Evolutionary conservation across 2,797 vertebrate genomes (phyloP).

Genomic region (Myiotriccus ornatus): DNA sequence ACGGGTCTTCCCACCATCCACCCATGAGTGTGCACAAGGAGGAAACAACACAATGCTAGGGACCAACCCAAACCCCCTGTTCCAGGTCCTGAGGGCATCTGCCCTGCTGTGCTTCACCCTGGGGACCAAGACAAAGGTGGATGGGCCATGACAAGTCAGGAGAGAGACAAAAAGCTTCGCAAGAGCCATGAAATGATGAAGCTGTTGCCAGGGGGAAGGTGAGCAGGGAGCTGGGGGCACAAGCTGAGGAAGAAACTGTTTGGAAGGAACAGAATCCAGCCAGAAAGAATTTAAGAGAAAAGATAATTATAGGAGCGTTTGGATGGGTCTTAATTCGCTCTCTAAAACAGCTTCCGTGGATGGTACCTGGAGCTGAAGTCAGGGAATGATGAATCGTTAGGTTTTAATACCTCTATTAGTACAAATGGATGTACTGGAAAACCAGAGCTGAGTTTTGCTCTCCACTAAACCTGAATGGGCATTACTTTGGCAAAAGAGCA

Average conservation of each 20-base stretch:
- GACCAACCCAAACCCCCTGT: neutral
- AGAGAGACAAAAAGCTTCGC: neutral
- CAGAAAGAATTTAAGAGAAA: neutral
- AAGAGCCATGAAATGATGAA: fast-evolving
- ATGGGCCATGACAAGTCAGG: fast-evolving
- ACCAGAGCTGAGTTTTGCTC: neutral
- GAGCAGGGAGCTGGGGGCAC: neutral
- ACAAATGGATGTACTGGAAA: neutral
- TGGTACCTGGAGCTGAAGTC: neutral
- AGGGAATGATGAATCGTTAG: neutral
- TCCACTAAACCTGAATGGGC: neutral
- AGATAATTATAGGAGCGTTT: neutral
- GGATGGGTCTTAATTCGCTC: neutral
- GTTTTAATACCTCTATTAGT: neutral
- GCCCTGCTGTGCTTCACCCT: neutral
- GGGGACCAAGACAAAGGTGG: neutral
- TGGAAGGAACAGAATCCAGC: neutral
- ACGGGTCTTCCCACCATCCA: neutral
- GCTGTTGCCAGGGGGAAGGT: neutral
- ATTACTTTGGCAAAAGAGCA: neutral
- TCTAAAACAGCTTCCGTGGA: neutral
- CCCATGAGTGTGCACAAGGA: fast-evolving
- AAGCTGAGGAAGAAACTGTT: neutral
- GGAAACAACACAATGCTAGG: neutral
- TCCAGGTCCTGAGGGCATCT: neutral